A percentile compares a stretch with the other conserved stretches of the same genome.
phyloP scores from a whole-genome alignment of 2,888 invertebrate genomes.

The Trissolcus brochymenae region DNA sequence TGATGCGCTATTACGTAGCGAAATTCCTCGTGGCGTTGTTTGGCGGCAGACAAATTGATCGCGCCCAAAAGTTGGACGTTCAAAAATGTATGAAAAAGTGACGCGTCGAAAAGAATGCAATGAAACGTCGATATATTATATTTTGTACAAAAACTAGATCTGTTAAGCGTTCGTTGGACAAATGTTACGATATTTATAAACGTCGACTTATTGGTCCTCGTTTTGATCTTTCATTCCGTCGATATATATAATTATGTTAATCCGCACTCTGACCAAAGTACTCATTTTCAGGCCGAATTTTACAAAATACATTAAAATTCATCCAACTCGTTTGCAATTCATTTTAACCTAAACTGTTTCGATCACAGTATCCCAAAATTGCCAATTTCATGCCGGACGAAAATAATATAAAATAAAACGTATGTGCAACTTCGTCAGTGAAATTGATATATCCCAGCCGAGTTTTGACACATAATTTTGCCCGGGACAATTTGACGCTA shows the following conservation, averaged over 20 bases:
- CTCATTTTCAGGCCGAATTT: background rate
- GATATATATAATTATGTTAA: constrained; percentile 1
- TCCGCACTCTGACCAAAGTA: background rate
- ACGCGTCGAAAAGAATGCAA: too few species aligned
- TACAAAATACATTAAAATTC: constrained; percentile 17
- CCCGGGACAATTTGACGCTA: background rate
- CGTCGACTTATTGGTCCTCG: too few species aligned
- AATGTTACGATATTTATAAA: too few species aligned
- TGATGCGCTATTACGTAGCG: constrained; percentile 19
- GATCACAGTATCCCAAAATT: constrained; percentile 1
- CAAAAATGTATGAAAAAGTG: background rate
- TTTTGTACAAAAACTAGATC: background rate
- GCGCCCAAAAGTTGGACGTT: background rate
- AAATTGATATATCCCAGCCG: background rate
- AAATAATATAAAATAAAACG: constrained; percentile 5
- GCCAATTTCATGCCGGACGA: constrained; percentile 5
- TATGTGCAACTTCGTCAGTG: constrained; percentile 11
- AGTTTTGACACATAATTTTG: background rate
- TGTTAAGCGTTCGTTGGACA: too few species aligned
- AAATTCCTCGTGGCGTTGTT: constrained; percentile 20
- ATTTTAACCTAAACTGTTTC: constrained; percentile 3
- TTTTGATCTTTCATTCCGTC: background rate
- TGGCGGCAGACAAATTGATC: constrained; percentile 16
- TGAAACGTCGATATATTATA: background rate
- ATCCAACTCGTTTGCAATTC: constrained; percentile 8